Base-by-base conservation (phyloP, 1,140 invertebrate genomes). In the Bombus terrestris region DNA sequence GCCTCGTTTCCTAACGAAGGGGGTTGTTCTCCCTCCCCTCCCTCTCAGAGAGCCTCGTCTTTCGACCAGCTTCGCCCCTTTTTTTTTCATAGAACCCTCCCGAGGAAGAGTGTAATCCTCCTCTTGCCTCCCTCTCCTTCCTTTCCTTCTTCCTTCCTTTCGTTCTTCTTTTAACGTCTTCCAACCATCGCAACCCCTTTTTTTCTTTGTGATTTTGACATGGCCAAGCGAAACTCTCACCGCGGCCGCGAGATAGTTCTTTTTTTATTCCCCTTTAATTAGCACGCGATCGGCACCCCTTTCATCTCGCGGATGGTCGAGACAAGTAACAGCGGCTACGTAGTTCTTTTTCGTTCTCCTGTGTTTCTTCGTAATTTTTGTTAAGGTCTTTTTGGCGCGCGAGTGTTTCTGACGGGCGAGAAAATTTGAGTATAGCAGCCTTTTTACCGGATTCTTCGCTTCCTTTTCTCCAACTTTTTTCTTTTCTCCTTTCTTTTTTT, bases 1-100 rank as follows among this genome's bases (percentile, higher is more conserved):
- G 88, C 85, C 90, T 86, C 80, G 87, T 83, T 83, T 92, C 88
- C 88, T 93, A 93, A 93, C 90, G 92, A 93, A 86, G 91, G 87
- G 87, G 83, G 76, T 90, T 87, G 75, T 68, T 80, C 71, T 83
- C 66, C 62, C 79, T 73, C 69, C 79, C 77, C 64, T 69, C 81
- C 62, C 32, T 68, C 69, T 57, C 39, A 53, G 39, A 77, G 53
- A 15, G 8, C 88, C 77, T 79, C 75, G 53, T 78, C 81, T 47
- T 62, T 32, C 68, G 41, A 43, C 80, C 76, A 43, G 37, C 41
- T 62, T 69, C 74, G 57, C 86, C 64, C 85, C 72, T 47, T 83
- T 71, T 86, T 62, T 62, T 62, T 86, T 66, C 66, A 69, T 32
- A 59, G 76, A 85, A 72, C 77, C 66, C 66, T 62, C 75, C 57